Evolutionary conservation across 2,888 invertebrate species (phyloP).

Genomic region (Micoletzkya japonica): DNA sequence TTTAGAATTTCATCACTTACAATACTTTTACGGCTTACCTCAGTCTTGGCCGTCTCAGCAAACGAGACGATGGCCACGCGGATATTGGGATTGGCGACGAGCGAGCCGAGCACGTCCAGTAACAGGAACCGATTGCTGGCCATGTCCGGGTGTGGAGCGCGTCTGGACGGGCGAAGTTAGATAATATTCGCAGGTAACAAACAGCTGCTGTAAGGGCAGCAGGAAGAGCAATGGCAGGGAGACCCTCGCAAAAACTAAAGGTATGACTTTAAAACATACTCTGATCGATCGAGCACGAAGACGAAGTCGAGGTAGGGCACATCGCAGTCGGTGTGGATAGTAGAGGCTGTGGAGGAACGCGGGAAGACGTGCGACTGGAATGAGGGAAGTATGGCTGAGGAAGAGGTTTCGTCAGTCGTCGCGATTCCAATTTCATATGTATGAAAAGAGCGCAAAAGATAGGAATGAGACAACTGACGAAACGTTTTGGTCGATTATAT

Average conservation of each 20-base stretch:
- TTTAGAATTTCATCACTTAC: background rate
- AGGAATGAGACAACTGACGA: too few species aligned
- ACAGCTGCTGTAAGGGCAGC: too few species aligned
- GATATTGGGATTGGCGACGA: conserved; percentile 42
- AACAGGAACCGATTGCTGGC: conserved; percentile 17
- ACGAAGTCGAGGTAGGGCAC: conserved; percentile 25
- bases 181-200: too few species aligned
- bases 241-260: too few species aligned
- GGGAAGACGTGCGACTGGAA: background rate
- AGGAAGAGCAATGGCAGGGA: too few species aligned
- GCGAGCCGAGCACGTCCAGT: conserved; percentile 39
- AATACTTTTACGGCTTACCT: conserved; percentile 11
- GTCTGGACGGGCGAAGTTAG: too few species aligned
- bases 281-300: conserved; percentile 23
- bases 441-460: too few species aligned
- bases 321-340: conserved; percentile 14
- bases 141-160: background rate
- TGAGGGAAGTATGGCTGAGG: background rate
- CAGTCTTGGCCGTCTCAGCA: conserved; percentile 34
- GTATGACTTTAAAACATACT: background rate
- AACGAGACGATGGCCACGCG: conserved; percentile 48
- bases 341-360: background rate
- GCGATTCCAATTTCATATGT: too few species aligned
- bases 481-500: too few species aligned
- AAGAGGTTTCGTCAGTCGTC: background rate